phyloP scores from a whole-genome alignment of 2,888 invertebrate genomes.

The Agrochola litura region DNA sequence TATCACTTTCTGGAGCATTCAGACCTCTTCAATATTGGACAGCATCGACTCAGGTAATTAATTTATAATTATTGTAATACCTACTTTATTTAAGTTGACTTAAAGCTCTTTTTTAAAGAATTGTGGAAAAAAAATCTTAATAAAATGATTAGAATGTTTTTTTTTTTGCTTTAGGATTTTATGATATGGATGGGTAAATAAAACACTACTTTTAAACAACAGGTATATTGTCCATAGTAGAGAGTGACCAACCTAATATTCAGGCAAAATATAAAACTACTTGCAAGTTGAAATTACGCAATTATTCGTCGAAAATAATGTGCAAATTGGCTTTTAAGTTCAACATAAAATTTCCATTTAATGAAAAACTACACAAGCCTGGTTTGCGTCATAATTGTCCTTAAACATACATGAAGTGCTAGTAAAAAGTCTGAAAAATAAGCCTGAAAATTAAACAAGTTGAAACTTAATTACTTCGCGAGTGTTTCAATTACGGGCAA shows the following conservation, averaged over 20 bases:
- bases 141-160: too few species aligned
- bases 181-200: neutral
- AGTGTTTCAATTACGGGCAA: slow-evolving; percentile 76
- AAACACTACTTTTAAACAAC: neutral
- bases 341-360: slow-evolving; percentile 38
- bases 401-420: slow-evolving; percentile 40
- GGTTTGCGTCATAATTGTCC: slow-evolving; percentile 50
- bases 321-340: slow-evolving; percentile 26
- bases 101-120: neutral
- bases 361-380: slow-evolving; percentile 20
- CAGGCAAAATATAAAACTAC: slow-evolving; percentile 9
- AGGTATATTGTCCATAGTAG: neutral
- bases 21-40: slow-evolving; percentile 93
- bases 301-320: slow-evolving; percentile 28
- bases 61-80: neutral
- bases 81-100: neutral
- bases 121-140: too few species aligned
- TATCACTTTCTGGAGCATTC: slow-evolving; percentile 94
- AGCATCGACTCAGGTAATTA: slow-evolving; percentile 92
- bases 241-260: neutral
- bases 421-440: slow-evolving; percentile 47
- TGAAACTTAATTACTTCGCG: slow-evolving; percentile 72
- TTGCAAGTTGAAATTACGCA: slow-evolving; percentile 10
- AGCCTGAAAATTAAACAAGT: slow-evolving; percentile 57
- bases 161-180: too few species aligned